phyloP scores from a whole-genome alignment of 1,140 invertebrate genomes.

The Drosophila sproati region DNA sequence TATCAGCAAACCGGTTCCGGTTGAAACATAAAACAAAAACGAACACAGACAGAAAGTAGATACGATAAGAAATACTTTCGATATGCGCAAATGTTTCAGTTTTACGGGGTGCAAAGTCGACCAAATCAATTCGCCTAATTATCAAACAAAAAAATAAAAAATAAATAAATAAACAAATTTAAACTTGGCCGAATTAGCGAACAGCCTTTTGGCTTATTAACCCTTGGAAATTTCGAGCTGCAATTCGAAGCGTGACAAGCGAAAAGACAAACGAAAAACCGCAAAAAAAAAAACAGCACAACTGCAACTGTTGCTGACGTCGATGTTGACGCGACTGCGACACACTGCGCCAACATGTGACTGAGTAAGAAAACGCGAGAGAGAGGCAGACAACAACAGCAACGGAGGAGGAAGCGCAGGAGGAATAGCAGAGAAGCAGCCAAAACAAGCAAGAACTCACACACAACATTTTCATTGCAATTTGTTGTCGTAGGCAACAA shows the following conservation, averaged over 20 bases:
- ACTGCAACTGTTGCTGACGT: slow-evolving; percentile 24
- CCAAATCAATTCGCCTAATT: slow-evolving; percentile 54
- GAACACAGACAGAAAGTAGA: background rate
- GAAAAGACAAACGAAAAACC: slow-evolving; percentile 23
- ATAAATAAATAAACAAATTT: slow-evolving; percentile 1
- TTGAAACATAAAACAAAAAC: slow-evolving; percentile 3
- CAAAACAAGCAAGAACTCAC: slow-evolving; percentile 20
- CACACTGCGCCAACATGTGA: slow-evolving; percentile 53
- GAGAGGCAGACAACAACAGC: slow-evolving; percentile 4
- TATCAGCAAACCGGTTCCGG: slow-evolving; percentile 38
- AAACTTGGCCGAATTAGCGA: slow-evolving; percentile 41
- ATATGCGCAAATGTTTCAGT: too few species aligned
- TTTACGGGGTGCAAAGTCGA: slow-evolving; percentile 30
- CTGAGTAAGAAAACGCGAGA: slow-evolving; percentile 7
- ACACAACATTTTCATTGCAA: slow-evolving; percentile 43
- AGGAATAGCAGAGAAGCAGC: slow-evolving; percentile 17
- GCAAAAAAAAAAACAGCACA: slow-evolving; percentile 17
- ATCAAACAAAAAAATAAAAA: background rate
- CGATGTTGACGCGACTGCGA: slow-evolving; percentile 16
- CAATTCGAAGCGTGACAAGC: slow-evolving; percentile 39
- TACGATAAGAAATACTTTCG: slow-evolving; percentile 3
- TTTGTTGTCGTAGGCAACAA: slow-evolving; percentile 70
- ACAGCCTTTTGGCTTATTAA: slow-evolving; percentile 21
- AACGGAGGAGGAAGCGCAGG: slow-evolving; percentile 4
- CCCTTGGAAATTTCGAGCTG: slow-evolving; percentile 8